Evolutionary conservation across 2,113 vertebrate species (phyloP).

Genomic region (Toxotes jaculatrix): DNA sequence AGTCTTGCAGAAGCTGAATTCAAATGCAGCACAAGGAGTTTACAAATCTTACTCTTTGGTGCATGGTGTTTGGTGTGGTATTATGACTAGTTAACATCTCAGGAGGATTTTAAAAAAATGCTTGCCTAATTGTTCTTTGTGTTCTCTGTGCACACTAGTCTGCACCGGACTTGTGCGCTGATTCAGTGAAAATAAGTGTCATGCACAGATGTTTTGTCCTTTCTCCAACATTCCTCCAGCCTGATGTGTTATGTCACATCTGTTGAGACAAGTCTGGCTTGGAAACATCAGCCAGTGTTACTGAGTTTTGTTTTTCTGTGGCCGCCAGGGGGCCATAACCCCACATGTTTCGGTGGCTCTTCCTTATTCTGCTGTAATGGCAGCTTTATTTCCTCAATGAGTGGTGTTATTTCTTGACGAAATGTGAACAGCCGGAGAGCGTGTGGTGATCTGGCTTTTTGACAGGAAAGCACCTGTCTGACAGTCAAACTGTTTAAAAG

Average conservation of each 20-base stretch:
- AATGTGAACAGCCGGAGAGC: slow-evolving; percentile 34
- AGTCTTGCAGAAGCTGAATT: background rate
- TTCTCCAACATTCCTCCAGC: slow-evolving; percentile 72
- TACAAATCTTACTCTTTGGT: background rate
- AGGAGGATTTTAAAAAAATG: slow-evolving; percentile 23
- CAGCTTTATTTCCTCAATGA: slow-evolving; percentile 25
- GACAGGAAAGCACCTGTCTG: background rate
- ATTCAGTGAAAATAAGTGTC: slow-evolving; percentile 25
- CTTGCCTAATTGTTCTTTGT: background rate
- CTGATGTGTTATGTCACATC: slow-evolving; percentile 59
- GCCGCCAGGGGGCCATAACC: slow-evolving; percentile 59
- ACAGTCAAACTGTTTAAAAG: background rate
- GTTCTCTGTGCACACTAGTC: slow-evolving; percentile 12
- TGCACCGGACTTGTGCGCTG: background rate
- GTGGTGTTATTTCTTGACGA: background rate
- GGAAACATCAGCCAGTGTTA: slow-evolving; percentile 34
- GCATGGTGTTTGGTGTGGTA: background rate
- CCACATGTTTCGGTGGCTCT: background rate
- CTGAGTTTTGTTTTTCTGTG: slow-evolving; percentile 2
- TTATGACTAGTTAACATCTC: slow-evolving; percentile 5
- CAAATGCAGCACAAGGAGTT: background rate
- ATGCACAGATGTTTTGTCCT: slow-evolving; percentile 44
- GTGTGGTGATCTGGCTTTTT: background rate
- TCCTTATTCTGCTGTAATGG: slow-evolving; percentile 47
- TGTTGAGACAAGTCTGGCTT: slow-evolving; percentile 69